A percentile compares a stretch with the other conserved stretches of the same genome.
Conservation (phyloP, 2,888 invertebrate genomes). For the Himalopsyche japonica region DNA sequence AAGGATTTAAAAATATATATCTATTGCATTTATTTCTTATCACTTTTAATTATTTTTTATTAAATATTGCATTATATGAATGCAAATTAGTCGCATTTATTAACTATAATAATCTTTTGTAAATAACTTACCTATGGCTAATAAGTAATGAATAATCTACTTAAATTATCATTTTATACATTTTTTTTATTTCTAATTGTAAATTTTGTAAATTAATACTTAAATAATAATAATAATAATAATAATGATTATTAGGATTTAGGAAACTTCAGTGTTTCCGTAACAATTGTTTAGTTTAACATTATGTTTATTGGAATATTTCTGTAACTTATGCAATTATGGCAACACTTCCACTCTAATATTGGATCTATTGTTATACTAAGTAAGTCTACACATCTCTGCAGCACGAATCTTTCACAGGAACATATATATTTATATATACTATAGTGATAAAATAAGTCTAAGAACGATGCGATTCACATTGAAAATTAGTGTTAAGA, state of each 20-base stretch:
- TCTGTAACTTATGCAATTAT: background rate
- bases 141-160: slow-evolving; percentile 21
- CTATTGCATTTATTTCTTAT: background rate
- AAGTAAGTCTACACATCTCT: too few species aligned
- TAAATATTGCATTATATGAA: background rate
- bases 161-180: slow-evolving; percentile 11
- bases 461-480: too few species aligned
- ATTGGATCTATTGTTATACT: too few species aligned
- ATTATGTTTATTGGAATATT: background rate
- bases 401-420: too few species aligned
- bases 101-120: slow-evolving; percentile 15
- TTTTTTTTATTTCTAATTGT: slow-evolving; percentile 8
- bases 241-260: background rate
- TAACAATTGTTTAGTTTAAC: background rate
- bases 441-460: too few species aligned
- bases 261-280: background rate
- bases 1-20: background rate
- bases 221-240: background rate
- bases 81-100: slow-evolving; percentile 29
- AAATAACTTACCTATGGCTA: background rate
- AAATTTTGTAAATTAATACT: slow-evolving; percentile 22
- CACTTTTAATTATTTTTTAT: background rate
- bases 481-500: too few species aligned
- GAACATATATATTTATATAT: too few species aligned
- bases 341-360: too few species aligned